Evolutionary conservation across 1,140 invertebrate species (phyloP).

Genomic region (Penaeus vannamei): DNA sequence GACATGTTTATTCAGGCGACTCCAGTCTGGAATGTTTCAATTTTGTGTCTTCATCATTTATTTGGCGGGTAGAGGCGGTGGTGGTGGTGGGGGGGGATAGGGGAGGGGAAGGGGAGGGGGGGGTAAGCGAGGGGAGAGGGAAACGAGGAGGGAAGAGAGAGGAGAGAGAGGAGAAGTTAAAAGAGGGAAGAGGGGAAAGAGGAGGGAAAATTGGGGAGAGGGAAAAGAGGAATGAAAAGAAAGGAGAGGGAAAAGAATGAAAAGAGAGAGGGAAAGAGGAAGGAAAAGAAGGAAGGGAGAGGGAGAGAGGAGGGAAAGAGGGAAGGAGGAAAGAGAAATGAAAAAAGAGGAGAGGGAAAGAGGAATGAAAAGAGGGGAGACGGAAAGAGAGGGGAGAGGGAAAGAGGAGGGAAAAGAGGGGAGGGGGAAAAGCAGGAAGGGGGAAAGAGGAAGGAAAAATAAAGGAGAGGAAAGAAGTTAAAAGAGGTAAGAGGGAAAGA

Average conservation of each 20-base stretch:
- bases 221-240: background rate
- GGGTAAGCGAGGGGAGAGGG: background rate
- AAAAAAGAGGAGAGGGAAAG: too few relatives aligned
- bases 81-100: background rate
- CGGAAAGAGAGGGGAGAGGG: too few relatives aligned
- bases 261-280: too few relatives aligned
- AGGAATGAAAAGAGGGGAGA: too few relatives aligned
- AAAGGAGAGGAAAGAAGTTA: too few relatives aligned
- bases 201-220: background rate
- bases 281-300: background rate
- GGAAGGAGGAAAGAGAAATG: background rate
- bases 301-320: background rate
- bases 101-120: background rate
- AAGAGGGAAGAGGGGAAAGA: background rate
- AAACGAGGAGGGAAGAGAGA: background rate
- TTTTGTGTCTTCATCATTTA: conserved; percentile 46
- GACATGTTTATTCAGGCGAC: conserved; percentile 51
- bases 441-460: too few relatives aligned
- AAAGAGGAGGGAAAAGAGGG: too few relatives aligned
- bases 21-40: conserved; percentile 48
- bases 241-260: background rate
- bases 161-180: background rate
- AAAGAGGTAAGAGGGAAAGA: too few relatives aligned
- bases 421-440: too few relatives aligned
- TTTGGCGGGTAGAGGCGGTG: conserved; percentile 34